Percentiles rank a stretch among this genome's conserved stretches.
phyloP scores from a whole-genome alignment of 2,113 vertebrate species.

The Mobula birostris region DNA sequence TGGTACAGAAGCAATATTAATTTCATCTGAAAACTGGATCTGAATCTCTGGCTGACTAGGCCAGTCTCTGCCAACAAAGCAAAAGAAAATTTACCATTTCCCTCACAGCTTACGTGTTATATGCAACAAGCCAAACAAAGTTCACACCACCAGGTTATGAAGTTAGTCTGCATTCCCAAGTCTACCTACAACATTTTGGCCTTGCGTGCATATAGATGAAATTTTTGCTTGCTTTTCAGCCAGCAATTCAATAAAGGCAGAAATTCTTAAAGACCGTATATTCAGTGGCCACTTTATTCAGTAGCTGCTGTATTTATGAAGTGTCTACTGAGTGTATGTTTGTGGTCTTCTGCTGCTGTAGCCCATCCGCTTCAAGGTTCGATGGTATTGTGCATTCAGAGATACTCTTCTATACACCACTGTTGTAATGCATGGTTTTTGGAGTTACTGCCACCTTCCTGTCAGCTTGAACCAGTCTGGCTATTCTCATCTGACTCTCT shows the following conservation, averaged over 20 bases:
- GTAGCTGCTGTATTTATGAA: too few relatives aligned
- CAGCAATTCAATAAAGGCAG: neutral
- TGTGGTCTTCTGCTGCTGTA: too few relatives aligned
- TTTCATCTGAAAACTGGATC: neutral
- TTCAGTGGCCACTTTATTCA: too few relatives aligned
- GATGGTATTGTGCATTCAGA: too few relatives aligned
- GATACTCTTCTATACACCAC: too few relatives aligned
- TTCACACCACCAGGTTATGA: neutral
- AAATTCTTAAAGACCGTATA: neutral
- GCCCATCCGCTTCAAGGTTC: too few relatives aligned
- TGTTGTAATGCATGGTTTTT: too few relatives aligned
- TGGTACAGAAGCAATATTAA: neutral
- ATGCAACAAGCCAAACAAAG: neutral
- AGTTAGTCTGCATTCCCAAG: neutral
- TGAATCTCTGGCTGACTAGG: neutral
- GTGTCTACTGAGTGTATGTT: too few relatives aligned
- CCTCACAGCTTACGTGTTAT: neutral
- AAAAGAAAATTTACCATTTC: neutral
- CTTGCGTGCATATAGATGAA: neutral
- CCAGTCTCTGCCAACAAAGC: neutral
- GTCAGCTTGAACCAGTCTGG: too few relatives aligned
- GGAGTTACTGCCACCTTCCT: too few relatives aligned
- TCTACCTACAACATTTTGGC: neutral
- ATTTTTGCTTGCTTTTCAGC: neutral
- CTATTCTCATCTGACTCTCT: too few relatives aligned